Evolutionary conservation across 2,888 invertebrate genomes (phyloP), one percentile per base, ranked within the genome.

Genomic region (Amorpha juglandis): DNA sequence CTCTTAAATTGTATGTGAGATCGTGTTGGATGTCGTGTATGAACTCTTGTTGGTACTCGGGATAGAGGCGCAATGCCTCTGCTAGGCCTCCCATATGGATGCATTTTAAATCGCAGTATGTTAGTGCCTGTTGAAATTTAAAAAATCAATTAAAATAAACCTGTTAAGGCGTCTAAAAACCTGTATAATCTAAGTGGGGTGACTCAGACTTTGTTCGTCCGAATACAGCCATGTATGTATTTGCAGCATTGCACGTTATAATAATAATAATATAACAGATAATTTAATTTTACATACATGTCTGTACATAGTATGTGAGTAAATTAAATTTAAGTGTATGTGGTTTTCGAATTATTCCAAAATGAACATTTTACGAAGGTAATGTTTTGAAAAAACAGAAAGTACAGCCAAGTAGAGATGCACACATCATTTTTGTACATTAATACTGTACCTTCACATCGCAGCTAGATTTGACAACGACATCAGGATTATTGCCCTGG

Each of bases 81-180:
- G 98, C 96, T 63, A 99, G 94, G 0, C 98, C 98, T 71, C 96
- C 96, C 94, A 98, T 97, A 89, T 98, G 96, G 74, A 99, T 97
- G 90, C 98, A 98, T 91, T 99, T 98, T 68, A 99, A 94, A 92
- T 99, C 99, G 89, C 99, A 99, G 91, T 99, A 99, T 53, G 99
- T 99, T 65, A 99, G 94, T 48, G 98, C 98, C 94, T 96, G 93
- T 64, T 77, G 71, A 69, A 50, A 47, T 47, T n/a, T n/a, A n/a
- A 53, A 42, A 16, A 19, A 63, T 21, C 16, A 1, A 9, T 27
- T 27, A 42, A n/a, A 52, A 35, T 9, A 1, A 8, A 1, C 9
- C 6, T 38, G 38, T 27, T 27, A 1, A 27, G 27, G 27, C 27
- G 27, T 3, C 1, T 4, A 27, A 27, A 27, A 4, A 3, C 4